Evolutionary conservation across 2,797 vertebrate genomes (phyloP).

Genomic region (Myotis myotis): DNA sequence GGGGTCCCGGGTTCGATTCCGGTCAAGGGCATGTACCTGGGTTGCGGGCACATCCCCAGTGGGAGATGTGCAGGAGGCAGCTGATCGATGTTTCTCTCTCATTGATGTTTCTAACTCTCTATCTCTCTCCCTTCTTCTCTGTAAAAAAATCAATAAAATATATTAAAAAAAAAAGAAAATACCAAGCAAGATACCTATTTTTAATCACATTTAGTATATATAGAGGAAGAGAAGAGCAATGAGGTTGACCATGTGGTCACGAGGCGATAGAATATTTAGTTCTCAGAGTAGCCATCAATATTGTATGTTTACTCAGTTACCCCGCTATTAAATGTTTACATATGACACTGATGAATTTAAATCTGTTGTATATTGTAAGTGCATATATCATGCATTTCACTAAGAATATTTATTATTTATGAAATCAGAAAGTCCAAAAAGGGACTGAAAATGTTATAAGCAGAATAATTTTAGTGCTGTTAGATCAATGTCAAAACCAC

Average conservation of each 20-base stretch:
- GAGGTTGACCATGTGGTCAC: not conserved
- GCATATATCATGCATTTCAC: not conserved
- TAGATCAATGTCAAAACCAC: not conserved
- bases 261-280: not conserved
- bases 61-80: no score
- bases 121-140: no score
- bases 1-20: no score
- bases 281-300: not conserved
- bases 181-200: not conserved
- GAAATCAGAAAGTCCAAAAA: not conserved
- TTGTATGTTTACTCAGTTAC: not conserved
- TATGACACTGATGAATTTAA: not conserved
- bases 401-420: not conserved
- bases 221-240: not conserved
- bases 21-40: no score
- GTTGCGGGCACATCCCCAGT: no score
- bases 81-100: no score
- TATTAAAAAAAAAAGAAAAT: no score
- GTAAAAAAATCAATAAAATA: no score
- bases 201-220: not conserved
- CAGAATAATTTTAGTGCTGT: not conserved
- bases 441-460: not conserved
- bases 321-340: not conserved
- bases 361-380: not conserved
- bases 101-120: no score